Evolutionary conservation across 2,797 vertebrate genomes (phyloP).

Genomic region (Sebastes itinus): DNA sequence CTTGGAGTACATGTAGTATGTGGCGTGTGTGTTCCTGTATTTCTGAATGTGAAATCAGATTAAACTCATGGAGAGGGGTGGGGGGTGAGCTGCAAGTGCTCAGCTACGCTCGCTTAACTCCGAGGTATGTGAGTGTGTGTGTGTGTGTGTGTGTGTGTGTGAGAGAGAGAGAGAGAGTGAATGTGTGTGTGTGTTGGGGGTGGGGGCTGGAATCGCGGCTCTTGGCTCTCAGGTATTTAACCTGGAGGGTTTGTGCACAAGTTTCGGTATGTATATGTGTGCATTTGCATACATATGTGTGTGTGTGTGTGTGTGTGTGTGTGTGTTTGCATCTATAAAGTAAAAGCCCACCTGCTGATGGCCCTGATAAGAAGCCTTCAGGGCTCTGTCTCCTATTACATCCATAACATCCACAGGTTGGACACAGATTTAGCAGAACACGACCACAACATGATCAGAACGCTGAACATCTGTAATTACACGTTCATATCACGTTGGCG

Average conservation of each 20-base stretch:
- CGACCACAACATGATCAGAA: constrained; percentile 37
- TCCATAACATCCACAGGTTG: constrained; percentile 49
- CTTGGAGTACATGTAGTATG: constrained; percentile 41
- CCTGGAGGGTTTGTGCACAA: constrained; percentile 46
- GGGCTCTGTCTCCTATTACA: constrained; percentile 56
- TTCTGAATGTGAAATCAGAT: constrained; percentile 69
- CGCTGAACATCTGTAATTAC: constrained; percentile 34
- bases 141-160: background rate
- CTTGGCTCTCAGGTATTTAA: constrained; percentile 67
- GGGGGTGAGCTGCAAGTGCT: constrained; percentile 48
- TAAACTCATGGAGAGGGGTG: constrained; percentile 40
- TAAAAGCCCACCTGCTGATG: constrained; percentile 74
- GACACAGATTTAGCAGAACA: constrained; percentile 39
- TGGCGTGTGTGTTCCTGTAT: constrained; percentile 40
- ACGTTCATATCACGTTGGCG: constrained; percentile 24
- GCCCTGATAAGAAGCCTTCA: constrained; percentile 59
- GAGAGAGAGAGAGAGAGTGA: background rate
- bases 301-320: constrained; percentile 7
- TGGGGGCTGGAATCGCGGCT: constrained; percentile 22
- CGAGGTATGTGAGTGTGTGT: constrained; percentile 40
- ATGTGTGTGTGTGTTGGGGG: constrained; percentile 3
- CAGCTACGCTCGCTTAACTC: constrained; percentile 66
- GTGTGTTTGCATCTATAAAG: constrained; percentile 33
- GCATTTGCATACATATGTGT: background rate
- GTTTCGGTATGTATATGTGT: constrained; percentile 28